These are phyloP conservation scores for Anthoscopus minutus DNA, from an alignment of 2,113 vertebrate species.

Conservation along the genomic window DNA sequence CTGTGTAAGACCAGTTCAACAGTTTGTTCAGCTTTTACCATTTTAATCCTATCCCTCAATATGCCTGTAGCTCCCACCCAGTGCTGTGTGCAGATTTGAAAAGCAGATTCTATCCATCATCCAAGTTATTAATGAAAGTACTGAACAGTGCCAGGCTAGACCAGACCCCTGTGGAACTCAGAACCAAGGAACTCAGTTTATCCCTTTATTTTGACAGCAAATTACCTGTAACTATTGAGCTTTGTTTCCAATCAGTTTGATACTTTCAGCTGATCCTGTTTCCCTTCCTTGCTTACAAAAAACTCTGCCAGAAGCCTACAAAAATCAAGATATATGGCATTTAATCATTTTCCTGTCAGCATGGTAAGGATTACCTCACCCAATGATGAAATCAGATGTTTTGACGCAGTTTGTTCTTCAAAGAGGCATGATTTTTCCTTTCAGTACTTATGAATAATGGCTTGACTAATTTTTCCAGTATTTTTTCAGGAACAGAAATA, in stretches of 20 bases:
- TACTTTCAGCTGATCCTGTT: neutral
- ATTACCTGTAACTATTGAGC: neutral
- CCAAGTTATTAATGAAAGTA: neutral
- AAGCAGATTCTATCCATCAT: neutral
- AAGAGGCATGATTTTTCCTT: neutral
- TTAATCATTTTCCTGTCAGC: neutral
- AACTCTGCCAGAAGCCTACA: neutral
- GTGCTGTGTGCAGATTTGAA: neutral
- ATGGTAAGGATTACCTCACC: constrained; percentile 12
- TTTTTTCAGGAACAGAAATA: constrained; percentile 24
- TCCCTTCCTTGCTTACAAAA: neutral
- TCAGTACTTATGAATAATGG: neutral
- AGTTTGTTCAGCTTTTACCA: neutral
- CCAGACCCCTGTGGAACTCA: neutral
- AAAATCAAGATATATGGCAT: neutral
- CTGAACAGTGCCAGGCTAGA: neutral
- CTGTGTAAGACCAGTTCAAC: neutral
- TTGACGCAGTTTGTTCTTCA: neutral
- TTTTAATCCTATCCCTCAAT: neutral
- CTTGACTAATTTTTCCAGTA: constrained; percentile 17
- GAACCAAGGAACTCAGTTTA: neutral
- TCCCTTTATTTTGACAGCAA: neutral
- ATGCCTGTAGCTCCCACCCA: neutral
- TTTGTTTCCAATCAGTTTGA: neutral
- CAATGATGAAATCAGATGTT: constrained; percentile 8